Evolutionary conservation across 2,888 invertebrate species (phyloP).

Genomic region (Phaonia tiefii): DNA sequence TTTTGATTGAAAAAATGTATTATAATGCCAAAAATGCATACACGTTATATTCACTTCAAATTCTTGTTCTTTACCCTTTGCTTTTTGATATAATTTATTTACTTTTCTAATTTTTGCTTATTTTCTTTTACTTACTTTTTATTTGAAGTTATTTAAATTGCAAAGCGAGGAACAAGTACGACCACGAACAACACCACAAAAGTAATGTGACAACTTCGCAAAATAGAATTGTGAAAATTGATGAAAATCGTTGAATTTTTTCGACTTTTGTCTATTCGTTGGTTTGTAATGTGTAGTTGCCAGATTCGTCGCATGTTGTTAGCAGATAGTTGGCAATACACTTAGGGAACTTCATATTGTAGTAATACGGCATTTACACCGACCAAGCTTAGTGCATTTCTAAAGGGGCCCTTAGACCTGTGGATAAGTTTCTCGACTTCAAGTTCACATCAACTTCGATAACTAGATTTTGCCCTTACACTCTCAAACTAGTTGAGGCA

Average conservation of each 20-base stretch:
- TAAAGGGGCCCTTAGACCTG: too few species aligned
- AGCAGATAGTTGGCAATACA: constrained; percentile 16
- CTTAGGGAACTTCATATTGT: too few species aligned
- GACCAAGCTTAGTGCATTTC: too few species aligned
- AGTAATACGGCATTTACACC: too few species aligned
- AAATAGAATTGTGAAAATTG: constrained; percentile 36
- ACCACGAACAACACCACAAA: constrained; percentile 76
- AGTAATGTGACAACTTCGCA: constrained; percentile 71
- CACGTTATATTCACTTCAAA: constrained; percentile 1
- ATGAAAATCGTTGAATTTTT: not conserved
- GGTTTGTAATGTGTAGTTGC: constrained; percentile 41
- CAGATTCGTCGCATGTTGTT: not conserved
- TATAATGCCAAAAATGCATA: constrained; percentile 1
- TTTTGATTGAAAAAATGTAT: constrained; percentile 16
- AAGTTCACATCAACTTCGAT: too few species aligned
- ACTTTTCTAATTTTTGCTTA: constrained; percentile 33
- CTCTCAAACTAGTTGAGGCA: too few species aligned
- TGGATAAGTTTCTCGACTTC: too few species aligned
- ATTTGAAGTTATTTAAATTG: constrained; percentile 68
- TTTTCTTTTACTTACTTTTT: constrained; percentile 74
- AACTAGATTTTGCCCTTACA: too few species aligned
- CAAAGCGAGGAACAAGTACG: constrained; percentile 73
- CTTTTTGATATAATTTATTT: not conserved
- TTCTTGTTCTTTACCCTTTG: constrained; percentile 3
- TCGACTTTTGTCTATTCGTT: constrained; percentile 36